Evolutionary conservation across 2,113 vertebrate genomes (phyloP).

Genomic region (Entosphenus tridentatus): DNA sequence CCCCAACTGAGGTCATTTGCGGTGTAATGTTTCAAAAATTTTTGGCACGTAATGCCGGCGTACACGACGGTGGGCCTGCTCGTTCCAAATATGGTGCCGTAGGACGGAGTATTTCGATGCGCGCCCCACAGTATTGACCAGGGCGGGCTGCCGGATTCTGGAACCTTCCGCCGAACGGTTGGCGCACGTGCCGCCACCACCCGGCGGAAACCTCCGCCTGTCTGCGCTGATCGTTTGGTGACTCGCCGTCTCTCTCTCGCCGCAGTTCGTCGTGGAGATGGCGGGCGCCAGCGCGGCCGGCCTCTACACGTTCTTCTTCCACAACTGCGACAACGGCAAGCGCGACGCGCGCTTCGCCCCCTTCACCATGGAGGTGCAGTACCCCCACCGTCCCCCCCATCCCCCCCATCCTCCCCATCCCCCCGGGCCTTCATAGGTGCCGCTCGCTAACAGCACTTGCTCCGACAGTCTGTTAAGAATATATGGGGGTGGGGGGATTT

Average conservation of each 20-base stretch:
- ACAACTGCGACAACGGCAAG: constrained; percentile 25
- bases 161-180: too few species aligned
- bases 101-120: too few species aligned
- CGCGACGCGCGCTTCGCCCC: not conserved
- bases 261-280: constrained; percentile 29
- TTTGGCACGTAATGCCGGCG: too few species aligned
- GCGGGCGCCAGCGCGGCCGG: constrained; percentile 23
- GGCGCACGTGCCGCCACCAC: too few species aligned
- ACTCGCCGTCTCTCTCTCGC: not conserved
- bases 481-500: not conserved
- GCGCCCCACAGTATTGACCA: too few species aligned
- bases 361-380: constrained; percentile 30
- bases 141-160: too few species aligned
- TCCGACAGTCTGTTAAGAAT: not conserved
- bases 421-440: not conserved
- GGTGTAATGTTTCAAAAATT: too few species aligned
- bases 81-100: too few species aligned
- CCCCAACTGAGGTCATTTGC: too few species aligned
- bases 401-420: not conserved
- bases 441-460: not conserved
- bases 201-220: too few species aligned
- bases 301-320: constrained; percentile 42
- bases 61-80: too few species aligned
- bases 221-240: too few species aligned
- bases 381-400: not conserved